Conservation (phyloP, 2,113 vertebrate species). For the Zingel zingel region DNA sequence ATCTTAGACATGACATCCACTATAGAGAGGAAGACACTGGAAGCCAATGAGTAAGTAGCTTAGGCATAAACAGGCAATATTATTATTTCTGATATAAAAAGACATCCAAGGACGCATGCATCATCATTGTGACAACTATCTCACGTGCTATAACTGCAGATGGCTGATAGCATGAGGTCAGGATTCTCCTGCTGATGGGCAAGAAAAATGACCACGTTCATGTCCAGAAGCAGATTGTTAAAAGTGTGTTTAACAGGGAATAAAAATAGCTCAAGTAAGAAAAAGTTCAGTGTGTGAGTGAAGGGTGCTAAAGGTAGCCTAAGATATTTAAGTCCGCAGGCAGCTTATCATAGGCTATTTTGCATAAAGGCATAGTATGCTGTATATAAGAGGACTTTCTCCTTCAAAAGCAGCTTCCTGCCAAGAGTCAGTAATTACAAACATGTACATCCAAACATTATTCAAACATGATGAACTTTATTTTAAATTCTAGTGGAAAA, state of each 20-base stretch:
- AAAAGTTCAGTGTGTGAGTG: not conserved
- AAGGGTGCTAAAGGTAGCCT: not conserved
- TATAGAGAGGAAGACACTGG: slow-evolving; percentile 96
- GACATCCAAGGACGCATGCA: not conserved
- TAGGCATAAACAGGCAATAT: too few relatives aligned
- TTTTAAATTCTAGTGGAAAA: not conserved
- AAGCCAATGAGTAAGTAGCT: slow-evolving; percentile 93
- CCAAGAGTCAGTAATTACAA: not conserved
- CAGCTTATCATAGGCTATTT: not conserved
- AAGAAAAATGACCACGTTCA: not conserved
- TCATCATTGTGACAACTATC: not conserved
- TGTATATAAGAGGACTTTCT: not conserved
- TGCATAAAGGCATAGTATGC: not conserved
- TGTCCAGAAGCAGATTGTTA: slow-evolving; percentile 1
- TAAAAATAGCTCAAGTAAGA: not conserved
- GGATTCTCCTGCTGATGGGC: not conserved
- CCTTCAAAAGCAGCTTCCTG: not conserved
- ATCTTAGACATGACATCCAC: slow-evolving; percentile 90
- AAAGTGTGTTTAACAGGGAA: not conserved
- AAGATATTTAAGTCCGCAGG: not conserved
- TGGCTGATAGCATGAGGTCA: slow-evolving; percentile 11
- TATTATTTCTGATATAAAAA: not conserved
- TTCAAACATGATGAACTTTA: not conserved
- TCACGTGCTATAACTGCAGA: not conserved
- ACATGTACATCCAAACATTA: not conserved